Conservation (phyloP, 2,888 invertebrate genomes). For the Phengaris alcon region DNA sequence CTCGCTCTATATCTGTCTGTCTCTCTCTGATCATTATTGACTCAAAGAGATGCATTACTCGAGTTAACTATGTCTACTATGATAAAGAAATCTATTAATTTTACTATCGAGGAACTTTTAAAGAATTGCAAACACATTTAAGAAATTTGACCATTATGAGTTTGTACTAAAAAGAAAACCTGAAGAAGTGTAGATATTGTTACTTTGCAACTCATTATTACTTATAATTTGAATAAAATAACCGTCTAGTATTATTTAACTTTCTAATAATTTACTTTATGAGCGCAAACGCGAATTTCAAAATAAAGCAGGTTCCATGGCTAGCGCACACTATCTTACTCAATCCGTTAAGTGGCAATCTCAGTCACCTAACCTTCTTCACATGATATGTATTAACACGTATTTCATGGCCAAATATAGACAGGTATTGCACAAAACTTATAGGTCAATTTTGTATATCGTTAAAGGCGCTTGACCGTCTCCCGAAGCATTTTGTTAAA, state of each 20-base stretch:
- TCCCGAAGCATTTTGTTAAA: no score
- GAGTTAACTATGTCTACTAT: neutral
- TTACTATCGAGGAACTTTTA: no score
- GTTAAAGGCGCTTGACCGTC: neutral
- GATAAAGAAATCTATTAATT: no score
- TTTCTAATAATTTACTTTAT: slow-evolving; percentile 11
- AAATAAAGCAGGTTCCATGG: neutral
- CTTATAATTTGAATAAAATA: slow-evolving; percentile 3
- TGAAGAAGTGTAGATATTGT: neutral
- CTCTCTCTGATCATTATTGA: neutral
- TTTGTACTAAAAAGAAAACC: neutral
- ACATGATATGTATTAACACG: slow-evolving; percentile 10
- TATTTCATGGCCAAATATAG: slow-evolving; percentile 18
- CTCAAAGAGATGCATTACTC: neutral
- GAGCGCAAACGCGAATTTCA: neutral
- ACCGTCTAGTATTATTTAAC: neutral
- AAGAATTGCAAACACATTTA: neutral
- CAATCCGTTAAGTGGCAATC: slow-evolving; percentile 26
- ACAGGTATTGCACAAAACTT: slow-evolving; percentile 1
- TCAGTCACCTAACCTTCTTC: slow-evolving; percentile 19
- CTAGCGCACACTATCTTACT: slow-evolving; percentile 12
- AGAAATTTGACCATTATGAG: neutral
- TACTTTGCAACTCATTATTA: neutral
- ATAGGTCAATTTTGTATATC: slow-evolving; percentile 2
- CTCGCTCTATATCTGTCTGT: neutral